These are phyloP conservation scores for Haliclona indistincta DNA, from an alignment of 37 sponge, comb jelly and placozoan species.

Conservation along the genomic window DNA sequence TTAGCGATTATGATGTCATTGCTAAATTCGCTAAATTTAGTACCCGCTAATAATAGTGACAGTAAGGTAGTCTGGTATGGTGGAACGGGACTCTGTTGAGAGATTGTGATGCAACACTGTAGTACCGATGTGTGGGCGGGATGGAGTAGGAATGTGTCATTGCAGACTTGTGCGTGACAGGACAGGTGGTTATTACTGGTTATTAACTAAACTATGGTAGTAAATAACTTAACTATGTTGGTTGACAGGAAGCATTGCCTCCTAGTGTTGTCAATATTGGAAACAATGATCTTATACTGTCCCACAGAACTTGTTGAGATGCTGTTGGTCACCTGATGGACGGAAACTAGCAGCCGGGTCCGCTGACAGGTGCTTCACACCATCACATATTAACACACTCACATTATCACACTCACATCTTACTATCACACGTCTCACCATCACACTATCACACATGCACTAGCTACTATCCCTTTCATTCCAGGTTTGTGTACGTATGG, in stretches of 20 bases:
- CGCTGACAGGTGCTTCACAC: slow-evolving; percentile 78
- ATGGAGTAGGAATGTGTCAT: too few species aligned
- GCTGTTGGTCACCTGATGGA: slow-evolving; percentile 93
- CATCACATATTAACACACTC: slow-evolving; percentile 8
- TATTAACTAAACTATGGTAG: neutral
- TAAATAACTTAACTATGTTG: neutral
- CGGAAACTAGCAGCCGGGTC: slow-evolving; percentile 83
- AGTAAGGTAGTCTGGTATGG: too few species aligned
- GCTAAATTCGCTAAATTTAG: too few species aligned
- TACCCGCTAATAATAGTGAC: too few species aligned
- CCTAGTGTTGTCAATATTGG: neutral
- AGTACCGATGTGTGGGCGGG: too few species aligned
- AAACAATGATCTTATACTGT: neutral
- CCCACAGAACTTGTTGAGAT: slow-evolving; percentile 77
- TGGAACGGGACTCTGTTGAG: too few species aligned
- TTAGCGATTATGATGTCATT: too few species aligned
- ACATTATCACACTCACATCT: neutral
- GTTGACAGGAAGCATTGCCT: neutral
- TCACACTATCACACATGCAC: neutral
- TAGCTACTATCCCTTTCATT: neutral
- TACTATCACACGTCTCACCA: neutral
- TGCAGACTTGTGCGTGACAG: too few species aligned
- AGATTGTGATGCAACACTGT: too few species aligned
- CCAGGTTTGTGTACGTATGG: slow-evolving; percentile 97
- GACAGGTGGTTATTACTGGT: neutral